Evolutionary conservation across 2,888 invertebrate species (phyloP).

Genomic region (Anoncus sp.): DNA sequence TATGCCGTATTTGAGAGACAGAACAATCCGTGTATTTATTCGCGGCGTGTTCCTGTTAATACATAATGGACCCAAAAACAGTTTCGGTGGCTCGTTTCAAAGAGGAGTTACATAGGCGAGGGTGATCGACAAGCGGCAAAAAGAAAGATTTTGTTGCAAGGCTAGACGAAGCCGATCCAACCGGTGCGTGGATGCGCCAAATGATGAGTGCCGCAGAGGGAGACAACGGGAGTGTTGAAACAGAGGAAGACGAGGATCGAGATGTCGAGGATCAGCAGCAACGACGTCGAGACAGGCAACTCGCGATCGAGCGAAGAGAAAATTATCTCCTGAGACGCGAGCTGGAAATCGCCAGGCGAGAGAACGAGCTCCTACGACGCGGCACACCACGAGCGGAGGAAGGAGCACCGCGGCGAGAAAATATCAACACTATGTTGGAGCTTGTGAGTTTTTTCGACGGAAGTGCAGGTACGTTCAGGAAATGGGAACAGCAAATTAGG

Average conservation of each 20-base stretch:
- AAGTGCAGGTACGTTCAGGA: slow-evolving; percentile 41
- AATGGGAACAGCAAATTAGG: slow-evolving; percentile 49
- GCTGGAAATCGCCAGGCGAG: slow-evolving; percentile 36
- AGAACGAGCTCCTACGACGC: slow-evolving; percentile 26
- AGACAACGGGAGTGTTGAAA: neutral
- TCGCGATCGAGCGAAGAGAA: slow-evolving; percentile 35
- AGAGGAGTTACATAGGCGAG: slow-evolving; percentile 38
- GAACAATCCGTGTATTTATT: too few relatives aligned
- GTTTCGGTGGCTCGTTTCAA: slow-evolving; percentile 11
- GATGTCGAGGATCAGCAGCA: slow-evolving; percentile 13
- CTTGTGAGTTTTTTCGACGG: slow-evolving; percentile 50
- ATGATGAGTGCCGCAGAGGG: neutral
- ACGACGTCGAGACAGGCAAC: slow-evolving; percentile 3
- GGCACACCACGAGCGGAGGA: neutral
- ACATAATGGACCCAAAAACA: slow-evolving; percentile 31
- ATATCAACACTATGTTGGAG: slow-evolving; percentile 43
- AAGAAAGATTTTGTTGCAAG: slow-evolving; percentile 35
- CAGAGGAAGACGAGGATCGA: slow-evolving; percentile 1
- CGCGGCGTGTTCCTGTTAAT: too few relatives aligned
- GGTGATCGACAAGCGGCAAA: slow-evolving; percentile 10
- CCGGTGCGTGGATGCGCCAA: slow-evolving; percentile 4
- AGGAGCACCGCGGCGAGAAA: slow-evolving; percentile 24
- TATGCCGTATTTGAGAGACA: too few relatives aligned
- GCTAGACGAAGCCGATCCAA: slow-evolving; percentile 33
- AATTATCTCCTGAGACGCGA: slow-evolving; percentile 50